phyloP scores from a whole-genome alignment of 2,888 invertebrate genomes.

The Dicycla oo region DNA sequence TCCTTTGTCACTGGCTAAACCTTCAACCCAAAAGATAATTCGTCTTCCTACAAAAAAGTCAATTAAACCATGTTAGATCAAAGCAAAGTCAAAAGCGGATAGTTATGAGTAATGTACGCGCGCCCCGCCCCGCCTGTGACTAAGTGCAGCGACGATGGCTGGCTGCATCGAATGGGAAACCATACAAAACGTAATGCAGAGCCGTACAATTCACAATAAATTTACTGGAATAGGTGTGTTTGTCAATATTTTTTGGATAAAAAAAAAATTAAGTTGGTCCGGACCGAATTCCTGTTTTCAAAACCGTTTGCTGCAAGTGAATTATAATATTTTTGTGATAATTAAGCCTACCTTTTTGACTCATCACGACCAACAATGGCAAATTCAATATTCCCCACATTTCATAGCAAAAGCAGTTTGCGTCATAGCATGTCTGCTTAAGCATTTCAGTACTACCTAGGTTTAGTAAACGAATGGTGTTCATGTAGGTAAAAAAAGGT shows the following conservation, averaged over 20 bases:
- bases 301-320: neutral
- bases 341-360: neutral
- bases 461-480: neutral
- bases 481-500: neutral
- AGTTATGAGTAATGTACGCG: slow-evolving; percentile 67
- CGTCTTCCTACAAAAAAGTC: slow-evolving; percentile 34
- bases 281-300: neutral
- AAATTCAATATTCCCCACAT: neutral
- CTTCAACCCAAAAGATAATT: slow-evolving; percentile 22
- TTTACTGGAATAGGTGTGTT: slow-evolving; percentile 49
- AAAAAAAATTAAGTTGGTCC: neutral
- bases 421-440: neutral
- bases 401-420: neutral
- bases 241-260: slow-evolving; percentile 24
- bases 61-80: slow-evolving; percentile 61
- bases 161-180: slow-evolving; percentile 63
- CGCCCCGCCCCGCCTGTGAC: slow-evolving; percentile 71
- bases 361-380: neutral
- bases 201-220: slow-evolving; percentile 54
- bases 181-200: slow-evolving; percentile 61
- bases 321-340: too few relatives aligned
- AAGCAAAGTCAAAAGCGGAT: slow-evolving; percentile 58
- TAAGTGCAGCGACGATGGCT: slow-evolving; percentile 68
- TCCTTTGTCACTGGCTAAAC: slow-evolving; percentile 14
- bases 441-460: neutral